Evolutionary conservation across 2,113 vertebrate species (phyloP).

Genomic region (Silurus glanis): DNA sequence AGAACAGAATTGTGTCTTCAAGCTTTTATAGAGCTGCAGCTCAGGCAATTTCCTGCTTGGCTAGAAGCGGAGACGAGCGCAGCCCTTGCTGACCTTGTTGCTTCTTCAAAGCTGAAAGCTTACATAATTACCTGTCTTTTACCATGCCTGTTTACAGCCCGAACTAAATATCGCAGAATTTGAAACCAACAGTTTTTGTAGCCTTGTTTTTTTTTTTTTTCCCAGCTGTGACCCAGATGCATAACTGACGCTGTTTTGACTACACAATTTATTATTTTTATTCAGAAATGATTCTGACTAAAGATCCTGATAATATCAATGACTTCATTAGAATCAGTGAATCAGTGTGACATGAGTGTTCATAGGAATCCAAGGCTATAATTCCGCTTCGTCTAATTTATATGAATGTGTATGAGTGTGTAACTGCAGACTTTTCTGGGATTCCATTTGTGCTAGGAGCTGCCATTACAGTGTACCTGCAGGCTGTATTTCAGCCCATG

Average conservation of each 20-base stretch:
- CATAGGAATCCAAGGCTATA: not conserved
- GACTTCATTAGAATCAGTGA: not conserved
- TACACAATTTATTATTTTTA: not conserved
- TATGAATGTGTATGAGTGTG: not conserved
- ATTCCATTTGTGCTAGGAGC: not conserved
- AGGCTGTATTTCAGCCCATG: conserved; percentile 23
- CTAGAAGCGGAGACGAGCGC: not conserved
- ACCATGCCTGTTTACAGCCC: conserved; percentile 19
- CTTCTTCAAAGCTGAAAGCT: not conserved
- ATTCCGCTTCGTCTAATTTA: not conserved
- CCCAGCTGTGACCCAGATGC: not conserved
- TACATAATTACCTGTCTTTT: conserved; percentile 40
- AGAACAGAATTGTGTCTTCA: conserved; percentile 6
- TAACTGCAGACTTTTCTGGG: conserved; percentile 4
- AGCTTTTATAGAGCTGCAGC: conserved; percentile 12
- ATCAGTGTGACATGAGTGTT: not conserved
- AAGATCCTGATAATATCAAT: not conserved
- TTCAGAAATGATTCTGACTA: not conserved
- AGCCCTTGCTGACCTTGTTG: not conserved
- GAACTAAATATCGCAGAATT: not conserved
- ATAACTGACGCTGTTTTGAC: not conserved
- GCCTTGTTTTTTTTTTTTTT: not conserved
- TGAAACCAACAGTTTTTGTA: conserved; percentile 5
- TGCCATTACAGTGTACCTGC: conserved; percentile 5
- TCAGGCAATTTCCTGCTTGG: conserved; percentile 47